Evolutionary conservation across 2,888 invertebrate species (phyloP), one percentile per base, ranked within the genome.

Genomic region (Nemoura dubitans): DNA sequence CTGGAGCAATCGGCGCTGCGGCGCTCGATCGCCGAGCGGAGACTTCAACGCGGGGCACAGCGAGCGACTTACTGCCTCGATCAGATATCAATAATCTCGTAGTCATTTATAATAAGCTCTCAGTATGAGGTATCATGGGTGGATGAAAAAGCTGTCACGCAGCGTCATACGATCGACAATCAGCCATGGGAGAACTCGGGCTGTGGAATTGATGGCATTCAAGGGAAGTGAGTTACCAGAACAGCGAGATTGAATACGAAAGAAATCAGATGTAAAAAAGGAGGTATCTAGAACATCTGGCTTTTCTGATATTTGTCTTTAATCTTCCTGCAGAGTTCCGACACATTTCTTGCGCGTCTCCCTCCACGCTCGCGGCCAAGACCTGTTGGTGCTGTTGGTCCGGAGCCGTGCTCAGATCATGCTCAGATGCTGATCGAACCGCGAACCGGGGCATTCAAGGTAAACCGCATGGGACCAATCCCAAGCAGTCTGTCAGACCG

Each of bases 251-350:
- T 26, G 26, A 26, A 26, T 36, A 78, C 3, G 27, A 78, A 78
- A 78, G 5, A 26, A 78, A 78, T 27, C 10, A 26, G 78, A 78
- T 26, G 5, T 3, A n/a, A 78, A 27, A 26, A 78, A 28, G 7
- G 3, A 36, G 29, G 30, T 81, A 81, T 29, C 81, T 81, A 30
- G 81, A 81, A 81, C 81, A 81, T 81, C 81, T 81, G 81, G 81
- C 81, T 81, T 81, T 81, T 81, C 78, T 10, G 78, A 78, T 78
- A 78, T 78, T 78, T 78, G 78, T 78, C 78, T 78, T 78, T 78
- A 78, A 78, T 78, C 78, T 27, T 14, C 59, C 59, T 59, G 59
- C 59, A 7, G 59, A 59, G 59, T 59, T 59, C 59, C 59, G 59
- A 59, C 59, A 59, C 14, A 59, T 59, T 59, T 59, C 59, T 59